Evolutionary conservation across 1,140 invertebrate species (phyloP).

Genomic region (Lutraria rhynchaena): DNA sequence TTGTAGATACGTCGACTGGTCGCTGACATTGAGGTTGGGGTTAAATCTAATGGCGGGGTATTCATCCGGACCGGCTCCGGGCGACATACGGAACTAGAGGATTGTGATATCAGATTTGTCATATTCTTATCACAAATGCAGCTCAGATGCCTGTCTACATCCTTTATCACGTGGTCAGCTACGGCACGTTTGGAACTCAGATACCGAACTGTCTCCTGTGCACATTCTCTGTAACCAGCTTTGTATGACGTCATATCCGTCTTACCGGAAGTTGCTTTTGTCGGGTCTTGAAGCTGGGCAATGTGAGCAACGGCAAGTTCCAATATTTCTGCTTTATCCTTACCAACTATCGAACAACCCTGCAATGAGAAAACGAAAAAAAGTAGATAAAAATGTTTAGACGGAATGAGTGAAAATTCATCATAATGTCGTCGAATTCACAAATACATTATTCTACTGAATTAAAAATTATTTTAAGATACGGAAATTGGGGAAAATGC

Average conservation of each 20-base stretch:
- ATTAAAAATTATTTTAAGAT: too few species aligned
- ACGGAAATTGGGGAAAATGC: too few species aligned
- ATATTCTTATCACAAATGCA: background rate
- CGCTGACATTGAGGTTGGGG: background rate
- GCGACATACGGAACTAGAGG: background rate
- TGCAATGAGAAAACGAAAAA: constrained; percentile 23
- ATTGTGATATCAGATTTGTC: background rate
- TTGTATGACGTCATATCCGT: background rate
- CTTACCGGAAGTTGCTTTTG: background rate
- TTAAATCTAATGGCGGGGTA: background rate
- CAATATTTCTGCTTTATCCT: constrained; percentile 47
- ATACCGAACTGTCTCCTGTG: constrained; percentile 17
- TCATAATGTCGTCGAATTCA: too few species aligned
- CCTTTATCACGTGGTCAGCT: background rate
- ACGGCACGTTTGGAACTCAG: background rate
- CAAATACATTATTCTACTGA: too few species aligned
- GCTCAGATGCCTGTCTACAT: background rate
- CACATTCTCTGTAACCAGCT: constrained; percentile 21
- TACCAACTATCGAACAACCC: background rate
- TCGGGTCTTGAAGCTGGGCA: constrained; percentile 2
- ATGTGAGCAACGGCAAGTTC: constrained; percentile 32
- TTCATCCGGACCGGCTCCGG: background rate
- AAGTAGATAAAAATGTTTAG: background rate
- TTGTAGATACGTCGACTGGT: background rate
- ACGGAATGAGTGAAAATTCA: too few species aligned